These are phyloP conservation scores for Porites cylindrica DNA, from an alignment of 92 coral and sea anemone genomes.

Conservation along the genomic window DNA sequence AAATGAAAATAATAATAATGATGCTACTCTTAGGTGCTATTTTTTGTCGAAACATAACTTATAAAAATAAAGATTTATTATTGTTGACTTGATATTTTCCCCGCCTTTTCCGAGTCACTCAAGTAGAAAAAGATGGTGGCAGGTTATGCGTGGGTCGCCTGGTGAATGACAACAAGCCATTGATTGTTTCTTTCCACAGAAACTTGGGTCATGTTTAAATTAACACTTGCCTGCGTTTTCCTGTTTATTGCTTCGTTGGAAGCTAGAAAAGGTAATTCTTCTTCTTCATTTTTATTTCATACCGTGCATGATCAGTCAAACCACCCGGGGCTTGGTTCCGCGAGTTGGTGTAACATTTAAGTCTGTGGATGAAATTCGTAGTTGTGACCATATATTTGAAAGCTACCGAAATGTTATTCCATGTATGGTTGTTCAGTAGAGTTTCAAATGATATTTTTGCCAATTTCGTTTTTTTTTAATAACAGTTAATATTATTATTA, in stretches of 20 bases:
- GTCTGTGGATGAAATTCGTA: not conserved
- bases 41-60: not conserved
- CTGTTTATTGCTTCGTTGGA: conserved; percentile 69
- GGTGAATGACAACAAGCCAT: not conserved
- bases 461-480: no score
- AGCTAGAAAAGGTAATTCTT: conserved; percentile 66
- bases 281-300: conserved; percentile 4
- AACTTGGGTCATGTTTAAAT: conserved; percentile 31
- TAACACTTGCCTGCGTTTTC: conserved; percentile 32
- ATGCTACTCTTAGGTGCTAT: no score
- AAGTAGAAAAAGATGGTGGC: conserved; percentile 12
- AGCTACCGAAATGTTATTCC: not conserved
- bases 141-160: conserved; percentile 14
- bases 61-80: not conserved
- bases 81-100: not conserved
- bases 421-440: not conserved
- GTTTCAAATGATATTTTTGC: no score
- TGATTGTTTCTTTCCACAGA: conserved; percentile 15
- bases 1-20: no score
- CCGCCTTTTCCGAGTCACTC: not conserved
- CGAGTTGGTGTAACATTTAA: not conserved
- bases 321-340: not conserved
- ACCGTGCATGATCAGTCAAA: not conserved
- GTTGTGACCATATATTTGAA: not conserved
- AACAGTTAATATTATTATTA: no score